Conservation (phyloP, 1,140 invertebrate species). For the Drosophila hydei region DNA sequence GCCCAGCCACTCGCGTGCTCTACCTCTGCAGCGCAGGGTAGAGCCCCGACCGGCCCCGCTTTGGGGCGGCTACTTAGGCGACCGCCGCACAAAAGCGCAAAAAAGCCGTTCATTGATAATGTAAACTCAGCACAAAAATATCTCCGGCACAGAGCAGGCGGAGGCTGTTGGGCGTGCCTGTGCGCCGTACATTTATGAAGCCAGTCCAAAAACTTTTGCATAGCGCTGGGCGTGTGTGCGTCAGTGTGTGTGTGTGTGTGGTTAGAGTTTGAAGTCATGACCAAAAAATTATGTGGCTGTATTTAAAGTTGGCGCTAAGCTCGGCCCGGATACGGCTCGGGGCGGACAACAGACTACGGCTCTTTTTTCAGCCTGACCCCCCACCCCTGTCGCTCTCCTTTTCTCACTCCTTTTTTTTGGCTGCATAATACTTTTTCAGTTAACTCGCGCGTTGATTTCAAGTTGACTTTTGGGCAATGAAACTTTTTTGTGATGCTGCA, state of each 20-base stretch:
- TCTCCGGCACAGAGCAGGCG: conserved; percentile 29
- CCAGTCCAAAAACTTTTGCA: conserved; percentile 61
- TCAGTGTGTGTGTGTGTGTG: conserved; percentile 8
- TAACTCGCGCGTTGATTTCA: conserved; percentile 67
- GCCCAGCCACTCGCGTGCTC: neutral
- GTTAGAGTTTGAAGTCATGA: conserved; percentile 58
- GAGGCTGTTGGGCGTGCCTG: neutral
- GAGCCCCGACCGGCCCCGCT: neutral
- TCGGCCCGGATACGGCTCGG: conserved; percentile 32
- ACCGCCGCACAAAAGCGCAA: conserved; percentile 71
- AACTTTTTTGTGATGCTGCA: conserved; percentile 50
- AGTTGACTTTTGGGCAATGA: conserved; percentile 53
- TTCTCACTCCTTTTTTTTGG: neutral
- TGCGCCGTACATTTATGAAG: conserved; percentile 57
- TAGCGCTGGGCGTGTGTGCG: conserved; percentile 1
- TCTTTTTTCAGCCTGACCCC: too few relatives aligned
- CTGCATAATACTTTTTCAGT: conserved; percentile 76
- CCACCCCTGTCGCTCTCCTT: neutral
- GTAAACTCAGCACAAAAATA: conserved; percentile 80
- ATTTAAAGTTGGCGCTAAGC: conserved; percentile 69
- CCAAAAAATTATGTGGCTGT: conserved; percentile 80
- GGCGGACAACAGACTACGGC: conserved; percentile 31
- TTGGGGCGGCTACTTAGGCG: conserved; percentile 62
- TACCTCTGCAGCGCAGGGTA: neutral
- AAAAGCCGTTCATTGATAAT: conserved; percentile 81